These are phyloP conservation scores for Gymnocephalus cernua DNA, from an alignment of 2,113 vertebrate genomes.

Conservation along the genomic window DNA sequence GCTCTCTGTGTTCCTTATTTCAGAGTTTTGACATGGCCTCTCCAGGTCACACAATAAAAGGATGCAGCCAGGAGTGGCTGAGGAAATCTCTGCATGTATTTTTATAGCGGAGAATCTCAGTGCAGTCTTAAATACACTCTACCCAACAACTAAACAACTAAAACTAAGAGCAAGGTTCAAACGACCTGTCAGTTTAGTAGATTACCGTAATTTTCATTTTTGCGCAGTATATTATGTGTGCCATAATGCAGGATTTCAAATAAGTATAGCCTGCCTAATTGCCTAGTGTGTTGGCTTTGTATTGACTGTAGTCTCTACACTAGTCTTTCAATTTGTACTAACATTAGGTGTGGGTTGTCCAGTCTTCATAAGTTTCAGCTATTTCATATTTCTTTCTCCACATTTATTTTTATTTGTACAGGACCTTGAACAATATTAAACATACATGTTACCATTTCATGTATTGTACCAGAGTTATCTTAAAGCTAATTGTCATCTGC, in stretches of 20 bases:
- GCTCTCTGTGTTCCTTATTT: constrained; percentile 74
- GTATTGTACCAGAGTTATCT: neutral
- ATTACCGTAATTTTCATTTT: neutral
- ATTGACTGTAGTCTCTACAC: neutral
- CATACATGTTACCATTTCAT: neutral
- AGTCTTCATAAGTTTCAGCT: constrained; percentile 17
- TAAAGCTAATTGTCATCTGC: neutral
- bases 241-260: neutral
- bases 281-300: neutral
- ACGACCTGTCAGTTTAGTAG: neutral
- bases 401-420: neutral
- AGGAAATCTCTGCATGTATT: constrained; percentile 61
- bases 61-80: constrained; percentile 41
- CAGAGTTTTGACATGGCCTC: constrained; percentile 73
- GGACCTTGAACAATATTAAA: neutral
- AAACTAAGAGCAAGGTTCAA: neutral
- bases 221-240: neutral
- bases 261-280: neutral
- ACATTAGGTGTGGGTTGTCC: neutral
- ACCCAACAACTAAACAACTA: constrained; percentile 2
- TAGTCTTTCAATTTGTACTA: neutral
- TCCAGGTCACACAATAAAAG: constrained; percentile 75
- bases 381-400: neutral
- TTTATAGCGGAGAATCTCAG: constrained; percentile 31
- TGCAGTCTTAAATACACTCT: constrained; percentile 17